Percentiles rank a stretch among this genome's conserved stretches.
phyloP scores from a whole-genome alignment of 1,140 invertebrate species.

The Bombus terrestris region DNA sequence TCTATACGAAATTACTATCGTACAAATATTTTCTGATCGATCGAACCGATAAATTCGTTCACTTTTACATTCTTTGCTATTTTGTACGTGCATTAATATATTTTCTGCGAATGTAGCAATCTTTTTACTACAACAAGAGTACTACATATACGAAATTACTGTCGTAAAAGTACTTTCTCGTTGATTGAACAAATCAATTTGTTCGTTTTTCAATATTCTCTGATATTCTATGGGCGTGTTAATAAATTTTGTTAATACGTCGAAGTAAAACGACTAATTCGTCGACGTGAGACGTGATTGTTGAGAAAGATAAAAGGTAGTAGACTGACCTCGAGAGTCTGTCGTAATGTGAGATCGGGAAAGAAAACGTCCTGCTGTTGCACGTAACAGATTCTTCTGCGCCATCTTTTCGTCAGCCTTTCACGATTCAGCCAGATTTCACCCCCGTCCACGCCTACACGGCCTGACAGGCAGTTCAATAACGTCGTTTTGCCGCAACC shows the following conservation, averaged over 20 bases:
- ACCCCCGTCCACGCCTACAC: slow-evolving; percentile 87
- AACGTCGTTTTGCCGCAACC: slow-evolving; percentile 92
- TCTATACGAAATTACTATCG: background rate
- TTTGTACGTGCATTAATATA: too few relatives aligned
- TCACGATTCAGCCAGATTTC: slow-evolving; percentile 90
- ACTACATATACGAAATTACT: too few relatives aligned
- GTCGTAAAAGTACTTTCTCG: too few relatives aligned
- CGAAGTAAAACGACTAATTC: background rate
- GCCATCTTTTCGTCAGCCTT: slow-evolving; percentile 89
- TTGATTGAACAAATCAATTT: too few relatives aligned
- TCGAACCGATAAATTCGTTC: background rate
- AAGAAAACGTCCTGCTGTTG: slow-evolving; percentile 94
- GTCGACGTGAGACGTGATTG: background rate
- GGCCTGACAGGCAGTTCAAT: slow-evolving; percentile 89
- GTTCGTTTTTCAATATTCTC: too few relatives aligned
- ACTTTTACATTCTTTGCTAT: background rate
- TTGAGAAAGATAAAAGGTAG: background rate
- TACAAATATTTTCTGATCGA: background rate
- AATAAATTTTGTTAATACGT: too few relatives aligned
- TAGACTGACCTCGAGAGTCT: slow-evolving; percentile 88
- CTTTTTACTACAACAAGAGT: too few relatives aligned
- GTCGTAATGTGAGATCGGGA: slow-evolving; percentile 90
- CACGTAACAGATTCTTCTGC: slow-evolving; percentile 91
- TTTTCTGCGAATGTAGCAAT: too few relatives aligned
- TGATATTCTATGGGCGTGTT: too few relatives aligned